Base-by-base conservation (phyloP, 2,888 invertebrate species). In the Drosophila putrida region DNA sequence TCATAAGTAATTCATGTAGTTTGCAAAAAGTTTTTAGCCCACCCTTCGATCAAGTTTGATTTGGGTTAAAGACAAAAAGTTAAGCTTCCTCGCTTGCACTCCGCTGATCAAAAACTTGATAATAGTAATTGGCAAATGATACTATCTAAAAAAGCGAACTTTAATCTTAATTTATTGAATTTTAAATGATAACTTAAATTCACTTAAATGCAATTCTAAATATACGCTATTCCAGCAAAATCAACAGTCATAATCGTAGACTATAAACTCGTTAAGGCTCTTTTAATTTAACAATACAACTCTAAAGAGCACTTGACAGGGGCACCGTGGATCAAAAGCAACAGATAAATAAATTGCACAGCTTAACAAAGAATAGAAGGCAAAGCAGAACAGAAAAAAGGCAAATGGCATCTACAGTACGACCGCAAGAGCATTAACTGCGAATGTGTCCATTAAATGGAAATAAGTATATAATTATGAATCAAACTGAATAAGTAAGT, bases 391-490 rank as follows among this genome's bases (percentile, higher is more conserved):
- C 13, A 41, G 38, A 6, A 46, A 41, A 33, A n/a, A 8, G 6
- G 58, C 54, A 27, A 44, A 60, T 36, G 46, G 20, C 57, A 61
- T 15, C 44, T 51, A 46, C 58, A 44, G 50, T 39, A 59, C 59
- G 64, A 71, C 80, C 77, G 41, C 77, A 78, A 64, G 59, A 47
- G 61, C 80, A 75, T 79, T 77, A 75, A 65, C 80, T 67, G 49
- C 57, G 43, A 47, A 67, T 77, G 64, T 67, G 41, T 35, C 77
- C 67, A 77, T 76, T 68, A 78, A 80, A 68, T 44, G 54, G 65
- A 57, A 67, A 80, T 76, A 80, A 71, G 67, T 78, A 46, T 80
- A 64, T 75, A 78, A 75, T 75, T 75, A 75, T 75, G 80, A 75
- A 64, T 69, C 80, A 75, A 75, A 64, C 57, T 47, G 51, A 54